Evolutionary conservation across 2,888 invertebrate species (phyloP), one percentile per base, ranked within the genome.

Genomic region (Panzeria rudis): DNA sequence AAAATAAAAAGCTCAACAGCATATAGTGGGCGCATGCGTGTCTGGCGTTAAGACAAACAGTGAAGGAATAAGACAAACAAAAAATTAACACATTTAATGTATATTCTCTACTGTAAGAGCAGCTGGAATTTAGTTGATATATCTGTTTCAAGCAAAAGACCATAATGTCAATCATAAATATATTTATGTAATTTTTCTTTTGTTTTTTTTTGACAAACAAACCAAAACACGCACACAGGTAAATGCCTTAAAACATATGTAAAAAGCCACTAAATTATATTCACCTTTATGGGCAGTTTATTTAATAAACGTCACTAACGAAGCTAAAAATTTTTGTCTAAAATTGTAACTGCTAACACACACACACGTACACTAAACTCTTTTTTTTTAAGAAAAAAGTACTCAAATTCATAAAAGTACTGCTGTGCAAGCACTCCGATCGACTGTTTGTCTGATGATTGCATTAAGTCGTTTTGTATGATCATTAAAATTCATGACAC

Each of bases 401-500:
- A 68, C 56, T 41, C 41, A 81, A 61, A 38, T 54, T 68, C 13
- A 75, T 25, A 54, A 62, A 41, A 61, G 44, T 61, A 75, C 81
- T 61, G 68, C 69, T 75, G 59, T 68, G 62, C 41, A 23, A 38
- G 32, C 54, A 50, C 41, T 47, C 4, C n/a, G 29, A 56, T 11
- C 17, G 59, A 50, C 38, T 72, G 72, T 56, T 66, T 80, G 80
- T 80, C 54, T 82, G 85, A 52, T 85, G 82, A 82, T 85, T 82
- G 78, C 85, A 79, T 82, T 82, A 85, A 82, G 82, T 82, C 85
- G 72, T 82, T 82, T 82, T 78, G 59, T 73, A 66, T 78, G 75
- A 75, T 82, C 82, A 82, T 85, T 85, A 79, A 82, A 82, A 85
- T 85, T 78, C 85, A 85, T 69, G 64, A 79, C 85, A 85, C 85